Evolutionary conservation across 2,797 vertebrate genomes (phyloP).

Genomic region (Paratrypauchen microcephalus): DNA sequence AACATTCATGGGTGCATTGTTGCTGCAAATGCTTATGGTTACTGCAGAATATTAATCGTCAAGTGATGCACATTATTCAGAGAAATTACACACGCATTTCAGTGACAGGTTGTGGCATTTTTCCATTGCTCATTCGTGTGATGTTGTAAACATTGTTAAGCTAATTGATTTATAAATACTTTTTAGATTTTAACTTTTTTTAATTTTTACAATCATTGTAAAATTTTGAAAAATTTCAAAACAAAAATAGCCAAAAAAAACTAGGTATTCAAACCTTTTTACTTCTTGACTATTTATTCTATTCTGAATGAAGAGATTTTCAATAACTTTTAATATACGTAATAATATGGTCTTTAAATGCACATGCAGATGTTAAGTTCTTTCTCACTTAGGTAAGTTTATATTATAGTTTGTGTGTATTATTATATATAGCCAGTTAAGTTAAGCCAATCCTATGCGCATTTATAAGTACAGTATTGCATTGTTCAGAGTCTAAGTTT

Average conservation of each 20-base stretch:
- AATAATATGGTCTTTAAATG: background rate
- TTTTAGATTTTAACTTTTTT: background rate
- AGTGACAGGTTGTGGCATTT: background rate
- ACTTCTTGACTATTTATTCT: too few species aligned
- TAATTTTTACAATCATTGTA: too few species aligned
- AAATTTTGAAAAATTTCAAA: too few species aligned
- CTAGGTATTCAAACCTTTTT: too few species aligned
- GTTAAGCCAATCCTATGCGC: too few species aligned
- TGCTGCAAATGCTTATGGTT: background rate
- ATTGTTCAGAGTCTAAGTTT: background rate
- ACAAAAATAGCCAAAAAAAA: too few species aligned
- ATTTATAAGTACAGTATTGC: background rate
- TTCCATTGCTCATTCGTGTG: background rate
- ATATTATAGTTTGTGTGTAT: too few species aligned
- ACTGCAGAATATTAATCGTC: conserved; percentile 5
- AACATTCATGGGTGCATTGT: conserved; percentile 2
- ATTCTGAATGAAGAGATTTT: too few species aligned
- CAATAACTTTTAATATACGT: too few species aligned
- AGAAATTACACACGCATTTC: background rate
- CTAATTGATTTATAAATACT: background rate
- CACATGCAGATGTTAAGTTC: background rate
- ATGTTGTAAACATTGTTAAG: background rate
- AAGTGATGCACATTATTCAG: background rate
- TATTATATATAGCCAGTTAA: too few species aligned
- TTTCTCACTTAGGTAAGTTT: too few species aligned